Evolutionary conservation across 2,113 vertebrate genomes (phyloP).

Genomic region (Gnathonemus longibarbis): DNA sequence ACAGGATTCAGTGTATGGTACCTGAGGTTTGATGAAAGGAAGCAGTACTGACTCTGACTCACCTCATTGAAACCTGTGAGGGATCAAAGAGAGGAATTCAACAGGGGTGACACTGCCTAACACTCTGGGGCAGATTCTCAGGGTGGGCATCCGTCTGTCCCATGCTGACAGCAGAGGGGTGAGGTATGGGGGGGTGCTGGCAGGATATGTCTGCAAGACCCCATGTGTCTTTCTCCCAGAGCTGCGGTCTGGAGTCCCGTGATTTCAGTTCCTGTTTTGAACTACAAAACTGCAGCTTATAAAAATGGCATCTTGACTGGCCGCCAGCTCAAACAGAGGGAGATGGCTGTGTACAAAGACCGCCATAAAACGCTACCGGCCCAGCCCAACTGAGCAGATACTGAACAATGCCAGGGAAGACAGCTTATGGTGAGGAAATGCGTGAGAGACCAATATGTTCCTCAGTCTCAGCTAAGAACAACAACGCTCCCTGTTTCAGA

Average conservation of each 20-base stretch:
- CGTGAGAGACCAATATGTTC: background rate
- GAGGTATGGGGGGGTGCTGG: background rate
- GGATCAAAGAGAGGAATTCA: background rate
- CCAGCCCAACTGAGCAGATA: background rate
- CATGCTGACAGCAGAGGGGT: background rate
- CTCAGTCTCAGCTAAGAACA: background rate
- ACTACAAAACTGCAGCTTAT: constrained; percentile 29
- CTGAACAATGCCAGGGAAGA: constrained; percentile 17
- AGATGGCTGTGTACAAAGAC: constrained; percentile 10
- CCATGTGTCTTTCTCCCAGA: background rate
- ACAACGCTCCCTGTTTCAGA: background rate
- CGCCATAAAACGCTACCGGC: constrained; percentile 27
- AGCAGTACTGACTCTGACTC: background rate
- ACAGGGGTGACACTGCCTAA: background rate
- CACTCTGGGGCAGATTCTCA: background rate
- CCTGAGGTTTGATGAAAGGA: background rate
- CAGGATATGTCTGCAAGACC: background rate
- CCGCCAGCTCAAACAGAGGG: constrained; percentile 41
- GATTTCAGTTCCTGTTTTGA: constrained; percentile 43
- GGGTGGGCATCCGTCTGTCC: background rate
- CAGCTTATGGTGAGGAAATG: background rate
- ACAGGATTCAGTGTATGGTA: background rate
- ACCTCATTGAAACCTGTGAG: background rate
- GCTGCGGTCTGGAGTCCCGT: background rate
- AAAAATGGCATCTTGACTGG: constrained; percentile 14